Percentiles rank a stretch among this genome's conserved stretches.
phyloP scores from a whole-genome alignment of 2,888 invertebrate genomes.

The Mamestra brassicae region DNA sequence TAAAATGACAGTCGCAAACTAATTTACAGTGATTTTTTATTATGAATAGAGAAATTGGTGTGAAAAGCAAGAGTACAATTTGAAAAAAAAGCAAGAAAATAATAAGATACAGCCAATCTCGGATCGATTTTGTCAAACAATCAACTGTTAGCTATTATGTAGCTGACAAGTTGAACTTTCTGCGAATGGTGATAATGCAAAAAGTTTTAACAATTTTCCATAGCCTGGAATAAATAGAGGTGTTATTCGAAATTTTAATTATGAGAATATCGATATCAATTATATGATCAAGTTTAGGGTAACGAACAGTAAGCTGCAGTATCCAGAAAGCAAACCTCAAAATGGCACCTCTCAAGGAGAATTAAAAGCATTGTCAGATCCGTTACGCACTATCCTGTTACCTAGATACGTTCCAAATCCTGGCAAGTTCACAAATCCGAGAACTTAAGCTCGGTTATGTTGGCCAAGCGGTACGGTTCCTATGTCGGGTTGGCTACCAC shows the following conservation, averaged over 20 bases:
- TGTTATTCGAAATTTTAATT: not conserved
- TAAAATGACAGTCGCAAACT: no score
- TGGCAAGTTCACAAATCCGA: constrained; percentile 32
- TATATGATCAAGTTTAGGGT: not conserved
- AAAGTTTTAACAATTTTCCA: not conserved
- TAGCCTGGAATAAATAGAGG: not conserved
- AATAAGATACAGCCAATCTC: not conserved
- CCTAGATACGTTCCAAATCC: constrained; percentile 17
- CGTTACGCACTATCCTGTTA: constrained; percentile 6
- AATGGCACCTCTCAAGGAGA: not conserved
- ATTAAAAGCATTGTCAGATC: constrained; percentile 22
- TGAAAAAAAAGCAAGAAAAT: not conserved
- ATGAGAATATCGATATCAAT: not conserved
- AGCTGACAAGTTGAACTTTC: not conserved
- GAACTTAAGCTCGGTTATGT: constrained; percentile 16
- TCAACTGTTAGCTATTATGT: not conserved
- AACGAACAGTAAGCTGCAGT: not conserved
- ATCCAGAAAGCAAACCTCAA: not conserved
- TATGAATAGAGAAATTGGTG: no score
- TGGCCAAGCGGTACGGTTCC: constrained; percentile 5
- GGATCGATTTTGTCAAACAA: not conserved
- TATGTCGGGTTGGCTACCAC: constrained; percentile 10
- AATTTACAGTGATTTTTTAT: no score
- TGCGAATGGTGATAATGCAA: not conserved
- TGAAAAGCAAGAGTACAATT: not conserved